These are phyloP conservation scores for Sparidentex hasta DNA, from an alignment of 2,797 vertebrate genomes.

Conservation along the genomic window DNA sequence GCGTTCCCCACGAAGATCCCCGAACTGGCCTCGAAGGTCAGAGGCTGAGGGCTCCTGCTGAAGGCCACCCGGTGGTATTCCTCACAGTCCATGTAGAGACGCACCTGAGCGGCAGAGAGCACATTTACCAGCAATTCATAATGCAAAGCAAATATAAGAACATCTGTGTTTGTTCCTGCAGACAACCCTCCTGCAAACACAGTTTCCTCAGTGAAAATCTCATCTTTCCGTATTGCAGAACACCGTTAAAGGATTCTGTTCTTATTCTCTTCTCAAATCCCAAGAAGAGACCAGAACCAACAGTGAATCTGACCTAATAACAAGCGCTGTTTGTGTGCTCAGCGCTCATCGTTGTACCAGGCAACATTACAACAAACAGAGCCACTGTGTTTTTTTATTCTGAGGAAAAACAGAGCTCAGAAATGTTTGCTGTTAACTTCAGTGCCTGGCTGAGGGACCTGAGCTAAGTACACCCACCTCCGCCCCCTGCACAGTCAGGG, in stretches of 20 bases:
- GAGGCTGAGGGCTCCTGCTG: constrained; percentile 81
- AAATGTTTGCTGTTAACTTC: not conserved
- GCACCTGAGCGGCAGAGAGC: constrained; percentile 68
- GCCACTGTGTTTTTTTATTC: not conserved
- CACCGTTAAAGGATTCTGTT: not conserved
- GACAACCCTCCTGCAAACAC: too few relatives aligned
- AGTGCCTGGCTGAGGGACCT: too few relatives aligned
- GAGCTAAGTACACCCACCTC: constrained; percentile 63
- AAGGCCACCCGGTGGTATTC: constrained; percentile 89
- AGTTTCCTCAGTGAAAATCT: not conserved
- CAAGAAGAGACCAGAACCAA: not conserved
- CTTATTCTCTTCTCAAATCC: not conserved
- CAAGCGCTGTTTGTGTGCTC: not conserved
- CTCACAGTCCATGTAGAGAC: constrained; percentile 94
- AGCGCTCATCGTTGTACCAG: not conserved
- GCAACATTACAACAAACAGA: not conserved
- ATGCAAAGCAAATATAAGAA: not conserved
- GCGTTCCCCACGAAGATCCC: constrained; percentile 96
- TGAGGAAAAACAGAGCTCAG: too few relatives aligned
- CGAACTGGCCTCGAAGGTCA: constrained; percentile 91
- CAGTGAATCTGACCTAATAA: too few relatives aligned
- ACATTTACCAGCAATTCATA: not conserved
- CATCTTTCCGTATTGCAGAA: not conserved
- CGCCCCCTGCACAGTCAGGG: constrained; percentile 87
- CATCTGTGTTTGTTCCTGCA: not conserved